Conservation (phyloP, 2,797 vertebrate genomes). For the Orientallactaga sibirica region DNA sequence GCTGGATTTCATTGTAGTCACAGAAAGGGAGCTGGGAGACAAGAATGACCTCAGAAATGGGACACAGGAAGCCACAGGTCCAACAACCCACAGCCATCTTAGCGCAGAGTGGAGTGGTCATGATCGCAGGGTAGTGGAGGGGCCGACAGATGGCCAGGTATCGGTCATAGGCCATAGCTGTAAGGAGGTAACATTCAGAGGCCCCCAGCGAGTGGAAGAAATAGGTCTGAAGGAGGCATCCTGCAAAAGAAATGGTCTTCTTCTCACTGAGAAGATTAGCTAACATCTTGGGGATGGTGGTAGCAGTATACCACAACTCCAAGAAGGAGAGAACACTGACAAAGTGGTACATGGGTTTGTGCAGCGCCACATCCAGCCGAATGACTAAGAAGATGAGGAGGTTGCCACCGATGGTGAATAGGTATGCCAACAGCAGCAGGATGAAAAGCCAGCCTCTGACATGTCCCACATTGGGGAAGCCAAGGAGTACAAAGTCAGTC, state of each 20-base stretch:
- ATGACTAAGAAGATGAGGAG: constrained; percentile 78
- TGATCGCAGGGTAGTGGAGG: constrained; percentile 79
- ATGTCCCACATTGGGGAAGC: constrained; percentile 67
- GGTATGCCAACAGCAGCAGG: constrained; percentile 71
- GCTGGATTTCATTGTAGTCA: constrained; percentile 74
- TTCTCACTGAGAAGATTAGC: constrained; percentile 77
- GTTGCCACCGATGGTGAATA: constrained; percentile 79
- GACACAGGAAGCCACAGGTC: constrained; percentile 76
- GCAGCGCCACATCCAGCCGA: constrained; percentile 62
- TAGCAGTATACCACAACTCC: constrained; percentile 81
- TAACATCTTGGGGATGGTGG: constrained; percentile 82
- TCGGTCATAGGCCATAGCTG: constrained; percentile 81
- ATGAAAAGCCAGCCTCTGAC: constrained; percentile 67
- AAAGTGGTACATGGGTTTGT: constrained; percentile 82
- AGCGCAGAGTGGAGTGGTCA: constrained; percentile 72
- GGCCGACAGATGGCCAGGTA: constrained; percentile 82
- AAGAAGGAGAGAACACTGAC: constrained; percentile 80
- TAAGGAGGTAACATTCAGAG: constrained; percentile 82
- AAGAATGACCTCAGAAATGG: constrained; percentile 77
- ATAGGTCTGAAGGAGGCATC: constrained; percentile 82
- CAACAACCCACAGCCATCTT: constrained; percentile 73
- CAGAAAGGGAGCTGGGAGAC: constrained; percentile 81
- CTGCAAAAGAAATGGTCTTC: constrained; percentile 80
- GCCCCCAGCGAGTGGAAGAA: constrained; percentile 81
- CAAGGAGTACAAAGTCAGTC: constrained; percentile 81